Evolutionary conservation across 2,888 invertebrate genomes (phyloP), one percentile per base, ranked within the genome.

Genomic region (Chloroclystis v-ata): DNA sequence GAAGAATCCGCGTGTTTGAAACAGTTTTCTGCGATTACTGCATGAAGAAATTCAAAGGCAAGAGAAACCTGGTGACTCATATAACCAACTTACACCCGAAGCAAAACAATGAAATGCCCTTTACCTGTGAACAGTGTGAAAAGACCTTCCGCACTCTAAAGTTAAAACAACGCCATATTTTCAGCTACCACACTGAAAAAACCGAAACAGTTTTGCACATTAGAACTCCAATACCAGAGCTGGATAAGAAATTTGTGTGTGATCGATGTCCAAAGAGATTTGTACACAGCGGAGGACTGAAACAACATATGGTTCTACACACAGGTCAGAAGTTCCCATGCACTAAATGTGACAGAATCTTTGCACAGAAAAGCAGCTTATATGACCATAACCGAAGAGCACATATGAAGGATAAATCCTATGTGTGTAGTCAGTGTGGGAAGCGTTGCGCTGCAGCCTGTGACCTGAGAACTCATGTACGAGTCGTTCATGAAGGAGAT

Each of bases 401-500:
- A 4, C 35, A 35, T 35, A 10, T 35, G 20, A 37, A 37, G 13
- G 26, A 37, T 1, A 35, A 35, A 3, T 35, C 35, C 6, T 35
- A 35, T 2, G 35, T 35, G 0, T 35, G 35, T 4, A 5, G 20
- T 3, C 35, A 35, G 1, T 35, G 35, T 8, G 35, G 11, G 3
- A 35, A 35, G 11, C 16, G 35, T 0, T 35, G 35, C 20, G n/a
- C 35, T 6, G 35, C 35, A 1, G 35, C 35, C 7, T 35, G 35
- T 7, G 37, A 37, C 9, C 4, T 37, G 12, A 12, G 37, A 13
- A 37, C 26, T 26, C 37, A 37, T 13, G 13, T 37, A 13, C 2
- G 37, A 9, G 25, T 37, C 5, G 37, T 37, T 8, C 37, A 37
- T 13, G 2, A 24, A n/a, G 37, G 37, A 13, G 37, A 37, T 25